Conservation (phyloP, 1,140 invertebrate species). For the Tribolium madens region DNA sequence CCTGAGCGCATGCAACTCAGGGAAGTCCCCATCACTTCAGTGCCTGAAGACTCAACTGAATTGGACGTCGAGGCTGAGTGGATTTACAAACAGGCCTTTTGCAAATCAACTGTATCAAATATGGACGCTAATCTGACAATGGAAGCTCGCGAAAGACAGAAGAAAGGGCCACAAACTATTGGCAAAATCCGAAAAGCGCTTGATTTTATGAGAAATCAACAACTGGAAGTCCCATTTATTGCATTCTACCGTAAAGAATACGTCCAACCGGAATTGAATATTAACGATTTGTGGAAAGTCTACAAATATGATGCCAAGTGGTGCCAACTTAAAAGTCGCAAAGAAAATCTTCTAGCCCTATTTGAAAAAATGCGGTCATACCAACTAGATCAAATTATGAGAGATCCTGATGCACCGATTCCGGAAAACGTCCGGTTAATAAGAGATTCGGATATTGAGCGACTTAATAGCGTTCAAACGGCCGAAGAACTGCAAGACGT, state of each 20-base stretch:
- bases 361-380: conserved; percentile 95
- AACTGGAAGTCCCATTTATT: conserved; percentile 97
- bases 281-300: conserved; percentile 97
- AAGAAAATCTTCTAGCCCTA: conserved; percentile 83
- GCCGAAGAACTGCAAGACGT: conserved; percentile 93
- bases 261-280: conserved; percentile 92
- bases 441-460: conserved; percentile 89
- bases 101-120: conserved; percentile 82
- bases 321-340: conserved; percentile 92
- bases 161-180: conserved; percentile 76
- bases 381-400: conserved; percentile 88
- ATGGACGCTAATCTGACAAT: conserved; percentile 73
- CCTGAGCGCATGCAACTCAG: conserved; percentile 94
- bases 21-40: conserved; percentile 85
- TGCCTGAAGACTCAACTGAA: conserved; percentile 87
- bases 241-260: conserved; percentile 99
- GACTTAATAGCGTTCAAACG: conserved; percentile 84
- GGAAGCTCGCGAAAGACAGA: conserved; percentile 71
- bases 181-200: conserved; percentile 94
- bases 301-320: conserved; percentile 97
- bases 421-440: conserved; percentile 86
- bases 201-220: conserved; percentile 96
- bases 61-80: conserved; percentile 96
- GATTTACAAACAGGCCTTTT: conserved; percentile 97
- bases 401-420: conserved; percentile 85